These are phyloP conservation scores for Knipowitschia caucasica DNA, from an alignment of 2,797 vertebrate species.

Conservation along the genomic window DNA sequence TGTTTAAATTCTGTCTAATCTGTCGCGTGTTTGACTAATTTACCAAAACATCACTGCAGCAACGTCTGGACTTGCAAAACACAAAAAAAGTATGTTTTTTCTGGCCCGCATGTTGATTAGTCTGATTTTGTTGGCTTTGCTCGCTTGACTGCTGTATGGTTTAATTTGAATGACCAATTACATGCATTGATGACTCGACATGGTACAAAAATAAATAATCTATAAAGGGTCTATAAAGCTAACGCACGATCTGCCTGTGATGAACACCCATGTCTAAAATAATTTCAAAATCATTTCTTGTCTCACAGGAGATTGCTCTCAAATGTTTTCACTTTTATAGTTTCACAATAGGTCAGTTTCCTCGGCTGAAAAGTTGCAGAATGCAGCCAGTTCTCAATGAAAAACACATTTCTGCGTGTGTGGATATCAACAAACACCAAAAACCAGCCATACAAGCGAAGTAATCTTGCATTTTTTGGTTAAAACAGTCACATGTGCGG, in stretches of 20 bases:
- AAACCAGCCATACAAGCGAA: constrained; percentile 51
- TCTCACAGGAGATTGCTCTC: constrained; percentile 14
- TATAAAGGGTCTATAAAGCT: not conserved
- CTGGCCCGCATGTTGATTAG: constrained; percentile 8
- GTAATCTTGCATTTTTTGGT: constrained; percentile 43
- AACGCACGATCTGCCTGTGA: not conserved
- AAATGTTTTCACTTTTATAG: constrained; percentile 28
- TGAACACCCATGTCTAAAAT: not conserved
- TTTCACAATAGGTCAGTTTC: constrained; percentile 36
- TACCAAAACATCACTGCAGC: not conserved
- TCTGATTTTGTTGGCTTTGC: constrained; percentile 8
- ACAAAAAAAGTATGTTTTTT: constrained; percentile 9
- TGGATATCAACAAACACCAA: constrained; percentile 56
- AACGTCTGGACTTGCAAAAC: not conserved
- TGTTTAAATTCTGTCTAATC: not conserved
- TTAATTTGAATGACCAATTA: constrained; percentile 10
- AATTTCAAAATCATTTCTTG: not conserved
- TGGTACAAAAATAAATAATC: not conserved
- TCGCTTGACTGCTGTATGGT: constrained; percentile 2
- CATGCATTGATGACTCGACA: constrained; percentile 2
- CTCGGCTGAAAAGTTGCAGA: constrained; percentile 29
- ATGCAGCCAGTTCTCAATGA: constrained; percentile 43
- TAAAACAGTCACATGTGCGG: constrained; percentile 63
- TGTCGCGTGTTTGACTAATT: not conserved
- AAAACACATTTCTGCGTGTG: constrained; percentile 62